Percentiles rank a stretch among this genome's conserved stretches.
Evolutionary conservation across 2,797 vertebrate genomes (phyloP).

Genomic region (Mus caroli): DNA sequence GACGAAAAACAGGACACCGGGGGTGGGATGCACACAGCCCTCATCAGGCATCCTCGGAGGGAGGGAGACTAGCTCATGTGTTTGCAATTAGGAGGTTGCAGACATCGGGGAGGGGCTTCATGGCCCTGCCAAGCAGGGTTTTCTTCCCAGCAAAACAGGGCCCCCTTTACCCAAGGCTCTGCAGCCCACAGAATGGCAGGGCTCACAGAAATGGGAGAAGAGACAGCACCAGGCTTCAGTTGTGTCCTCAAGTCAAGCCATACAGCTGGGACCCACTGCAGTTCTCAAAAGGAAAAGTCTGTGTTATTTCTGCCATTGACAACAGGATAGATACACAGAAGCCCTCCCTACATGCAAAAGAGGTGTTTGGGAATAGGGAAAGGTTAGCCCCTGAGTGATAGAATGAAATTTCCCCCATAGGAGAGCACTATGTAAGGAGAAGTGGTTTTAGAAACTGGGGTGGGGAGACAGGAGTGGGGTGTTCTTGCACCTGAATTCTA

Average conservation of each 20-base stretch:
- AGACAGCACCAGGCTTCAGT: too few species aligned
- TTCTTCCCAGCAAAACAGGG: conserved; percentile 43
- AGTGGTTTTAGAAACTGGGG: too few species aligned
- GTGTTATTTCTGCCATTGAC: not conserved
- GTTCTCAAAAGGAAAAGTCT: conserved; percentile 46
- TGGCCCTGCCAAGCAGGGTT: not conserved
- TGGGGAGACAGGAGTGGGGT: accelerated
- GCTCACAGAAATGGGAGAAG: not conserved
- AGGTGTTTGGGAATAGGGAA: not conserved
- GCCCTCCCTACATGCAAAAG: not conserved
- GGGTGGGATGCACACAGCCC: not conserved
- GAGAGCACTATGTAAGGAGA: not conserved
- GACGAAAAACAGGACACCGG: conserved; percentile 2
- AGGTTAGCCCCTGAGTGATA: too few species aligned
- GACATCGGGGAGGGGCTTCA: not conserved
- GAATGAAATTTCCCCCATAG: not conserved
- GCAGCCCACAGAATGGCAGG: not conserved
- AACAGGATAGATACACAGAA: not conserved
- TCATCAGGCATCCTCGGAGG: not conserved
- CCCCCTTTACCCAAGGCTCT: not conserved
- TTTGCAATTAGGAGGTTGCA: conserved; percentile 64
- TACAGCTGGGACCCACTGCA: not conserved
- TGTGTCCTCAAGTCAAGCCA: not conserved
- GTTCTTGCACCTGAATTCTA: not conserved
- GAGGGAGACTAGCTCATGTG: conserved; percentile 29